Conservation (phyloP, 37 sponge, comb jelly and placozoan species). For the Halichondria panicea region DNA sequence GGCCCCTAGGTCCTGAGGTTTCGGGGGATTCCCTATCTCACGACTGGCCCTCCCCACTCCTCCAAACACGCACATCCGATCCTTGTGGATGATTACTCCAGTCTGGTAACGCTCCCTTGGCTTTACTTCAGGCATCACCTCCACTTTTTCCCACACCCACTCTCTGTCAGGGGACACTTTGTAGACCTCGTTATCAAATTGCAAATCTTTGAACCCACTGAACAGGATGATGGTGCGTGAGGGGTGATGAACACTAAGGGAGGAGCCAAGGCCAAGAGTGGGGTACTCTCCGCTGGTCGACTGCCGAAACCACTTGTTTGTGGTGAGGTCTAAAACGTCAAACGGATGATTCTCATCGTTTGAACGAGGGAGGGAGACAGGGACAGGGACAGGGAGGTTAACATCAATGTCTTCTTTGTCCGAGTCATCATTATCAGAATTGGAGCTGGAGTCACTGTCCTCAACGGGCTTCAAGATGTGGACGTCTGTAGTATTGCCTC, state of each 20-base stretch:
- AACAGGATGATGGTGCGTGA: conserved; percentile 33
- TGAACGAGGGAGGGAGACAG: conserved; percentile 15
- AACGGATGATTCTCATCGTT: conserved; percentile 13
- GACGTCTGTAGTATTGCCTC: conserved; percentile 34
- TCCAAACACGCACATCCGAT: conserved; percentile 54
- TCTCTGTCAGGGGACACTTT: conserved; percentile 8
- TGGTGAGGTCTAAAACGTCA: conserved; percentile 48
- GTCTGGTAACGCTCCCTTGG: conserved; percentile 58
- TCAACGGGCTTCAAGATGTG: too few relatives aligned
- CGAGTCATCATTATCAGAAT: too few relatives aligned
- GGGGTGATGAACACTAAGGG: not conserved
- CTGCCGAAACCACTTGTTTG: conserved; percentile 31
- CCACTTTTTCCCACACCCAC: conserved; percentile 40
- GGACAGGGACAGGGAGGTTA: not conserved
- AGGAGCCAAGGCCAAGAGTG: conserved; percentile 39
- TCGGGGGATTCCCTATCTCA: too few relatives aligned
- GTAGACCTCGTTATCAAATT: conserved; percentile 55
- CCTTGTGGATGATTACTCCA: conserved; percentile 22
- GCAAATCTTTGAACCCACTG: conserved; percentile 51
- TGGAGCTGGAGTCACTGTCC: too few relatives aligned
- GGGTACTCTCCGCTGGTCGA: conserved; percentile 52
- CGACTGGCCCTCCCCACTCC: conserved; percentile 53
- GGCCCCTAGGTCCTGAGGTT: conserved; percentile 42
- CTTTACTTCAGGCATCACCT: conserved; percentile 4
- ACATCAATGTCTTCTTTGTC: not conserved